Evolutionary conservation across 2,113 vertebrate species (phyloP).

Genomic region (Oncorhynchus mykiss): DNA sequence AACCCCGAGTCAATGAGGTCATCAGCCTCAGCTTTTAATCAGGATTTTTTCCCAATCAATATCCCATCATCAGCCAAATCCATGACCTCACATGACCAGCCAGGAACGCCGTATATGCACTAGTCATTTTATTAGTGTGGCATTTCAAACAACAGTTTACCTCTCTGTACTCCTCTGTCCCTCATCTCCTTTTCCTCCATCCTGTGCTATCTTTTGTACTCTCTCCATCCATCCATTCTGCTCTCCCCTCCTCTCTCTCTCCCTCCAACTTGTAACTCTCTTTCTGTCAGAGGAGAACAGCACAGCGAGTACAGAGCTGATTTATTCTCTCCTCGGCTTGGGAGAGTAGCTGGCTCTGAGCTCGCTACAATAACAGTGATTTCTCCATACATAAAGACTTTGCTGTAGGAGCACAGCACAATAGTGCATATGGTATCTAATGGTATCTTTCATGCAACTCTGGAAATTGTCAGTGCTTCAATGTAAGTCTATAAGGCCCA

Average conservation of each 20-base stretch:
- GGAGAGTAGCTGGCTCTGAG: slow-evolving; percentile 1
- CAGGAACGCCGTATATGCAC: slow-evolving; percentile 40
- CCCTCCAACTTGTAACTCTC: neutral
- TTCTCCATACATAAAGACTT: neutral
- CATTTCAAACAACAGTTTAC: slow-evolving; percentile 37
- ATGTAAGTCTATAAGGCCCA: too few relatives aligned
- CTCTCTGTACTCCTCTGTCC: neutral
- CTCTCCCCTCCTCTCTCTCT: neutral
- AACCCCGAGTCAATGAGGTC: slow-evolving; percentile 21
- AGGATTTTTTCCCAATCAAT: slow-evolving; percentile 58
- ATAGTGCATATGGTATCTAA: too few relatives aligned
- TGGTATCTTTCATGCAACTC: too few relatives aligned
- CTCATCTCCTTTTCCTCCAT: neutral
- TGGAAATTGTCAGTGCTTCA: too few relatives aligned
- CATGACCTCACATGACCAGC: slow-evolving; percentile 59
- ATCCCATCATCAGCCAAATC: slow-evolving; percentile 45
- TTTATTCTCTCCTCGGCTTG: slow-evolving; percentile 30
- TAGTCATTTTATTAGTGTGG: slow-evolving; percentile 43
- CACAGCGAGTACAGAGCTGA: neutral
- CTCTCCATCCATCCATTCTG: neutral
- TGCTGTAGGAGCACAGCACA: too few relatives aligned
- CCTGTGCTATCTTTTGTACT: slow-evolving; percentile 12
- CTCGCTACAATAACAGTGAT: slow-evolving; percentile 18
- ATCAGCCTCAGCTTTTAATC: slow-evolving; percentile 53
- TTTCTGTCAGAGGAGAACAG: neutral